Conservation (phyloP, 2,113 vertebrate genomes). For the Echinops telfairi region DNA sequence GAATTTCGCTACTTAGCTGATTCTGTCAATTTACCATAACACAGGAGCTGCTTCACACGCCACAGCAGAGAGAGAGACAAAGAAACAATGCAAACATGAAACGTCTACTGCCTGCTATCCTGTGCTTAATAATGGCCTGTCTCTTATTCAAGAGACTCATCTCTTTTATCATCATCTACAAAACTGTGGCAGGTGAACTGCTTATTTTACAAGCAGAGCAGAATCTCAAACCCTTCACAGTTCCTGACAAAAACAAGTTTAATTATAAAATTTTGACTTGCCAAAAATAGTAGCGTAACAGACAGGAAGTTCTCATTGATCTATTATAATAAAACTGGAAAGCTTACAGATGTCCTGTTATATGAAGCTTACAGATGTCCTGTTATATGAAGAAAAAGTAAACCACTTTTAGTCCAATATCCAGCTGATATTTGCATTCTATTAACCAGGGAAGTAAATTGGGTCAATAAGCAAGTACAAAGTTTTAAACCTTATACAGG, state of each 20-base stretch:
- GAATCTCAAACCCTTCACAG: neutral
- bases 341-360: neutral
- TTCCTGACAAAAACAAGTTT: neutral
- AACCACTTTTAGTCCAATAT: neutral
- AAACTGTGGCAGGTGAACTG: neutral
- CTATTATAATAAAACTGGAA: neutral
- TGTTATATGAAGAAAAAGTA: neutral
- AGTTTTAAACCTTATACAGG: neutral
- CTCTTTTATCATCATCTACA: neutral
- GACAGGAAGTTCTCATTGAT: neutral
- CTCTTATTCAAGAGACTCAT: neutral
- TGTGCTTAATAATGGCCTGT: neutral
- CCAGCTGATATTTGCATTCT: neutral
- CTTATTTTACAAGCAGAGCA: neutral
- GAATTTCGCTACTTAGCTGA: neutral
- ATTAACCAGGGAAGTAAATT: too few species aligned
- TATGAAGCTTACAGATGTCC: neutral
- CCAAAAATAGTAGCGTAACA: neutral
- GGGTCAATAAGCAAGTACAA: fast-evolving
- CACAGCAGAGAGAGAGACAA: neutral
- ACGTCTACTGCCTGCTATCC: fast-evolving
- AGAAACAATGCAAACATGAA: neutral
- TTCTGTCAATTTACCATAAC: neutral
- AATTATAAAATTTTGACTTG: neutral
- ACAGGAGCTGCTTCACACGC: neutral